Evolutionary conservation across 2,888 invertebrate genomes (phyloP).

Genomic region (Cepaea hortensis): DNA sequence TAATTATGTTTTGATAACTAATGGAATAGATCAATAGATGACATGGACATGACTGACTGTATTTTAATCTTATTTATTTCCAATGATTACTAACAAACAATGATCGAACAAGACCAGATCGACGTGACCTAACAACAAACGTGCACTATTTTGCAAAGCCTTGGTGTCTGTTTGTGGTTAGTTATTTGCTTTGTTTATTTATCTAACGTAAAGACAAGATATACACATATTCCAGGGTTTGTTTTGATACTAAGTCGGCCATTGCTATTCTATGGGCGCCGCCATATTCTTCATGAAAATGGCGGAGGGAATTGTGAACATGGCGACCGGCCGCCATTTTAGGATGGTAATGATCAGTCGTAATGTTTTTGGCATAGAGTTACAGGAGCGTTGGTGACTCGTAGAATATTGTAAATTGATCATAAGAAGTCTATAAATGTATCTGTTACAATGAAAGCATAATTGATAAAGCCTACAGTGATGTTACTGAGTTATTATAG

Average conservation of each 20-base stretch:
- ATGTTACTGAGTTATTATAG: no score
- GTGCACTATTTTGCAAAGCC: not conserved
- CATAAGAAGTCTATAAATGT: not conserved
- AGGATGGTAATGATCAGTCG: not conserved
- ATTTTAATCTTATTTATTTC: no score
- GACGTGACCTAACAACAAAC: not conserved
- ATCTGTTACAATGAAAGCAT: no score
- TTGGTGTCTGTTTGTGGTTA: not conserved
- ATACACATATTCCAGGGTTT: conserved; percentile 59
- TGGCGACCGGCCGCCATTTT: conserved; percentile 78
- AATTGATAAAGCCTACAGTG: not conserved
- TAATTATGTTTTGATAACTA: no score
- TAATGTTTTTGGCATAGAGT: not conserved
- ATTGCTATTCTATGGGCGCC: conserved; percentile 80
- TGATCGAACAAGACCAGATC: not conserved
- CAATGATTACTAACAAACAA: not conserved
- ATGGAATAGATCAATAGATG: no score
- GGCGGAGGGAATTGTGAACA: conserved; percentile 77
- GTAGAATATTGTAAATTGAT: not conserved
- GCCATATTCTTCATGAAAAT: conserved; percentile 81
- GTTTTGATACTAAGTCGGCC: conserved; percentile 78
- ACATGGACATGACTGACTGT: no score
- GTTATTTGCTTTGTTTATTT: no score
- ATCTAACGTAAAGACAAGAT: not conserved
- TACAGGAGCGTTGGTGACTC: not conserved